These are phyloP conservation scores for Oreotragus oreotragus DNA, from an alignment of 2,113 vertebrate genomes.

Conservation along the genomic window DNA sequence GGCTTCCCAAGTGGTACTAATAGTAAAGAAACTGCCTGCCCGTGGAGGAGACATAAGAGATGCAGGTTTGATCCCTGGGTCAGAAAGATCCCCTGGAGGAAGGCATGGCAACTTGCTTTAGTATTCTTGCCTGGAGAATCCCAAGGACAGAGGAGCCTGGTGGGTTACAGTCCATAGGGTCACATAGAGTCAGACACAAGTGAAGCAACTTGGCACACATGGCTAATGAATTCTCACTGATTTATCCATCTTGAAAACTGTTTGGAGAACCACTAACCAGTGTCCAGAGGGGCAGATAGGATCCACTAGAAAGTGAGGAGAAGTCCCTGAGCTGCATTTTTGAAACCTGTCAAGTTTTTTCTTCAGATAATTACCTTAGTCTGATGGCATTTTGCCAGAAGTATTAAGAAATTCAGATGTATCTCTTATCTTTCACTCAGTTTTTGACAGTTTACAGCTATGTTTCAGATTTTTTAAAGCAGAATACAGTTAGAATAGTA, in stretches of 20 bases:
- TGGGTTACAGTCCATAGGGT: background rate
- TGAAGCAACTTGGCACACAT: background rate
- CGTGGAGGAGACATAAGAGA: background rate
- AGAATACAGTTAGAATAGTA: background rate
- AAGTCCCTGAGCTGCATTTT: background rate
- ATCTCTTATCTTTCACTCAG: background rate
- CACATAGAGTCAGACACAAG: background rate
- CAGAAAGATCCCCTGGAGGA: background rate
- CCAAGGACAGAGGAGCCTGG: background rate
- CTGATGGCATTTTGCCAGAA: background rate
- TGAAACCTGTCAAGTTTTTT: background rate
- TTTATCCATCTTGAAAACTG: background rate
- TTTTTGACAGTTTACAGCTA: background rate
- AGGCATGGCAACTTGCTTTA: background rate
- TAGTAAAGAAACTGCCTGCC: background rate
- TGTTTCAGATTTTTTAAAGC: background rate
- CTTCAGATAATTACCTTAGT: background rate
- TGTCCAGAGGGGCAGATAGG: background rate
- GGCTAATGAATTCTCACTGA: background rate
- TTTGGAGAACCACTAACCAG: background rate
- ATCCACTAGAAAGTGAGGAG: background rate
- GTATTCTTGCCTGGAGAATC: background rate
- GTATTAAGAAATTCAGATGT: background rate
- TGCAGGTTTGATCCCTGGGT: background rate
- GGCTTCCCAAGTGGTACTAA: background rate